phyloP scores from a whole-genome alignment of 2,797 vertebrate species.

The Nothura maculosa region DNA sequence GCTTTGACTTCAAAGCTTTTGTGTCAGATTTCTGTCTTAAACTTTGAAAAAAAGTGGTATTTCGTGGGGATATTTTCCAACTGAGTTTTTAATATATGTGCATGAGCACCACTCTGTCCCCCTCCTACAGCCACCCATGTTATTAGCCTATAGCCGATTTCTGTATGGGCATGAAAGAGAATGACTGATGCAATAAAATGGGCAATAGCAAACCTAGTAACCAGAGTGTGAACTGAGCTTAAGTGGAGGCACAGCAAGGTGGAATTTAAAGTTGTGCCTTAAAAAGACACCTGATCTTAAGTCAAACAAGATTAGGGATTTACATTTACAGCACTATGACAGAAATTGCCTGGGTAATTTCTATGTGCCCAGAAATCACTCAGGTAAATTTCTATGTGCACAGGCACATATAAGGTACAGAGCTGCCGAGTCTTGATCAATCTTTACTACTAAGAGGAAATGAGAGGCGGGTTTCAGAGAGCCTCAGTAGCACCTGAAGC shows the following conservation, averaged over 20 bases:
- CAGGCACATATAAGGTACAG: not conserved
- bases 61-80: not conserved
- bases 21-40: rapidly evolving
- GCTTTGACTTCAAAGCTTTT: not conserved
- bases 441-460: not conserved
- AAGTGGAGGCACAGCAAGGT: not conserved
- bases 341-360: not conserved
- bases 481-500: not conserved
- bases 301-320: not conserved
- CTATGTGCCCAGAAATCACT: too few species aligned
- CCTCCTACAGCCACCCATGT: too few species aligned
- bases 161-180: not conserved
- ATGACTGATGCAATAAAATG: not conserved
- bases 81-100: not conserved
- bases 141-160: not conserved
- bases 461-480: not conserved
- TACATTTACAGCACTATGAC: not conserved
- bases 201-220: not conserved
- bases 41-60: not conserved
- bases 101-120: not conserved
- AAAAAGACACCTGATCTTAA: not conserved
- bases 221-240: not conserved
- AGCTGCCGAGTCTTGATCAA: not conserved
- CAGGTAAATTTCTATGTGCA: not conserved
- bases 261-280: not conserved